Base-by-base conservation (phyloP, 2,113 vertebrate genomes). In the Eulemur rufifrons region DNA sequence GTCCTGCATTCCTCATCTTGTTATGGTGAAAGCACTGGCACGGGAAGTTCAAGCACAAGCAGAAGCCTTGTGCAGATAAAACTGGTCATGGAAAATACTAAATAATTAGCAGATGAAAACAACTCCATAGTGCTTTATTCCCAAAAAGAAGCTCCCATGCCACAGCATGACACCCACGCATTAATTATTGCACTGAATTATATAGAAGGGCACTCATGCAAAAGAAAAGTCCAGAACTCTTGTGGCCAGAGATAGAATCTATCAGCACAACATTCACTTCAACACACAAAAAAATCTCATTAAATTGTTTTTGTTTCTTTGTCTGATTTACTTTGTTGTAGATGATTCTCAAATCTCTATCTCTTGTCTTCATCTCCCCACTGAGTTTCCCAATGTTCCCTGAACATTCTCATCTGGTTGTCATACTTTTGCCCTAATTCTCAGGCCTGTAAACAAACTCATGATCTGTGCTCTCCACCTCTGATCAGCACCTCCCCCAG, bases 1-100 rank as follows among this genome's bases (percentile, higher is more conserved):
- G 89, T 93, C 98, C 88, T 97, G 29, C 17, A 97, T 98, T 98
- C 96, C 93, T 95, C 50, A 92, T 68, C 11, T 96, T 96, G 34
- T 97, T 97, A 71, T 76, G 95, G 80, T 37, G 73, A 95, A 63
- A 97, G 27, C 3, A 6, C 82, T 96, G 97, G 96, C 71, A 90
- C 12, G 1, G 20, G 25, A 86, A 96, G 83, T 54, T 78, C 93
- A 92, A 78, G 85, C 7, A 76, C 95, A 95, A 92, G 45, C 64
- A 97, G 95, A 98, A 88, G 91, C 1, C 34, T 97, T 95, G 86
- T 6, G 0, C 59, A 97, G 96, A 96, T 54, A 4, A 96, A 90
- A 34, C 23, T 86, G 8, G 21, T n/a, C 69, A 37, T 71, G 42
- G 74, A 95, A 95, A 87, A 84, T 76, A 81, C 39, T 77, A 87